These are phyloP conservation scores for Xylocampa areola DNA, from an alignment of 2,888 invertebrate genomes.

Conservation along the genomic window DNA sequence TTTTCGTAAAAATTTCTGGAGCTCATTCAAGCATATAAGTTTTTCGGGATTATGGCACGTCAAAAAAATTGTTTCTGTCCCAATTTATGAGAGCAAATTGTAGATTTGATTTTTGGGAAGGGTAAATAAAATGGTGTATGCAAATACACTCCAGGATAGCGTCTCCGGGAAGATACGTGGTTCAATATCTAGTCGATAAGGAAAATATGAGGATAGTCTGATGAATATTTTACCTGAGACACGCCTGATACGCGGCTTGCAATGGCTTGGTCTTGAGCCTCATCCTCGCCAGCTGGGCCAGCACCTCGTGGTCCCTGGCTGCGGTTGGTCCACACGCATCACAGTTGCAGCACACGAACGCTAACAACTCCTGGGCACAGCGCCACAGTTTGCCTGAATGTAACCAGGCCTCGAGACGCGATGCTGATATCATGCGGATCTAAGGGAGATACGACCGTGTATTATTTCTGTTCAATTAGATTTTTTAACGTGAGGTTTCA, in stretches of 20 bases:
- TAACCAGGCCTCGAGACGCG: constrained; percentile 97
- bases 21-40: no score
- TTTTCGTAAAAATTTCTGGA: no score
- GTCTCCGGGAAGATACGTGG: no score
- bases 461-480: no score
- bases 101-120: no score
- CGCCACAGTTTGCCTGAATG: constrained; percentile 98
- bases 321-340: constrained; percentile 90
- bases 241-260: constrained; percentile 96
- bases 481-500: no score
- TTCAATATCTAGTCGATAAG: neutral
- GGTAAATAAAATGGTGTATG: no score
- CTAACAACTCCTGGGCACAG: constrained; percentile 96
- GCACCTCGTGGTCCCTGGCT: constrained; percentile 92
- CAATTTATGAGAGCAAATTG: no score
- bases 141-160: no score
- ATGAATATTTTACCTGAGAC: constrained; percentile 93
- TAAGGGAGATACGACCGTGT: constrained; percentile 57
- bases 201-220: no score
- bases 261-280: constrained; percentile 98
- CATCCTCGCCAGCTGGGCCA: constrained; percentile 96
- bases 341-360: constrained; percentile 97
- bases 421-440: constrained; percentile 94
- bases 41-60: no score
- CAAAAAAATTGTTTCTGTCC: no score